Evolutionary conservation across 2,888 invertebrate genomes (phyloP).

Genomic region (Cantharis rufa): DNA sequence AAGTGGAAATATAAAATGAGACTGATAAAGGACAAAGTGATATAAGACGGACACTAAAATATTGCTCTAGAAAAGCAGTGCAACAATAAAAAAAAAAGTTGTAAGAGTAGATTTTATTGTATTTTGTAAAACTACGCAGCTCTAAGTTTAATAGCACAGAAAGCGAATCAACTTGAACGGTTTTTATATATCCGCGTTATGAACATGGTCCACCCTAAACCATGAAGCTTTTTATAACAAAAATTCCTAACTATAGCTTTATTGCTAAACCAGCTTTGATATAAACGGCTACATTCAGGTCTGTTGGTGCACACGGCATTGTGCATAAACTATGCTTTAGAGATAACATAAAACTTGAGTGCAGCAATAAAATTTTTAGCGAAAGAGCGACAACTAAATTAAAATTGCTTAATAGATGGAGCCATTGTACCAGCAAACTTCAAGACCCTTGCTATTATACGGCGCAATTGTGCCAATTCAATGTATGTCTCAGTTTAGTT

Average conservation of each 20-base stretch:
- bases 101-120: background rate
- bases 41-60: background rate
- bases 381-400: background rate
- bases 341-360: background rate
- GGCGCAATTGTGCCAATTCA: background rate
- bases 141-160: background rate
- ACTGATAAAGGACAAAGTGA: background rate
- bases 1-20: background rate
- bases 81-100: background rate
- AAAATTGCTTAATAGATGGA: background rate
- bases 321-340: too few species aligned
- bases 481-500: background rate
- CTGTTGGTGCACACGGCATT: too few species aligned
- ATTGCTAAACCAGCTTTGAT: too few species aligned
- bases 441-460: background rate
- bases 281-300: too few species aligned
- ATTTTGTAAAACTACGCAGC: background rate
- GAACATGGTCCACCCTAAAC: too few species aligned
- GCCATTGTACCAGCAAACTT: background rate
- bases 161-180: background rate
- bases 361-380: background rate
- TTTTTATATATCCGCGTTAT: too few species aligned
- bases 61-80: background rate
- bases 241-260: too few species aligned
- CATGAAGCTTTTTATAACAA: too few species aligned